Evolutionary conservation across 2,113 vertebrate species (phyloP).

Genomic region (Myiopsitta monachus): DNA sequence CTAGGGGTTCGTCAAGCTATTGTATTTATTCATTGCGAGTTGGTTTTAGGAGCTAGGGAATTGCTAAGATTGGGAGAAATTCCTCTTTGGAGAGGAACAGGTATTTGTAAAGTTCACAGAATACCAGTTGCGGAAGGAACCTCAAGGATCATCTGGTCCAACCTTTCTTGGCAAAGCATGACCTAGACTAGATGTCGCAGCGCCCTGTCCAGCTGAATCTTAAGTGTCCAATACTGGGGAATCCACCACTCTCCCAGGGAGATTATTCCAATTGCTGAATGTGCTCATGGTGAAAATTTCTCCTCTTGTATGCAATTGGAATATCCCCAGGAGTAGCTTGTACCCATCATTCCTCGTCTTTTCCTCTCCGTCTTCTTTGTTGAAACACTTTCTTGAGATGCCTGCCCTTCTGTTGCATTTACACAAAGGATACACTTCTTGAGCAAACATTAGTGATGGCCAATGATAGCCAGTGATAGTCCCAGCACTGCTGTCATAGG

Average conservation of each 20-base stretch:
- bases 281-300: neutral
- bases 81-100: neutral
- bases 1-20: neutral
- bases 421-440: neutral
- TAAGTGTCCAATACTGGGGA: neutral
- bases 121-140: neutral
- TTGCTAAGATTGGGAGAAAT: neutral
- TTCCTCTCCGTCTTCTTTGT: neutral
- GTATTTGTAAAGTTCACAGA: neutral
- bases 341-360: neutral
- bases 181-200: neutral
- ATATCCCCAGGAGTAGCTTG: neutral
- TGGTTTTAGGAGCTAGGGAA: neutral
- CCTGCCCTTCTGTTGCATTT: accelerated
- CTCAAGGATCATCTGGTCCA: neutral
- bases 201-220: neutral
- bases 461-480: neutral
- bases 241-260: neutral
- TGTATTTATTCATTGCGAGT: neutral
- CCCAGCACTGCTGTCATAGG: neutral
- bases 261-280: neutral
- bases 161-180: neutral
- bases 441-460: neutral
- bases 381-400: neutral
- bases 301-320: neutral